A percentile compares a stretch with the other conserved stretches of the same genome.
Evolutionary conservation across 2,888 invertebrate species (phyloP).

Genomic region (Limenitis camilla): DNA sequence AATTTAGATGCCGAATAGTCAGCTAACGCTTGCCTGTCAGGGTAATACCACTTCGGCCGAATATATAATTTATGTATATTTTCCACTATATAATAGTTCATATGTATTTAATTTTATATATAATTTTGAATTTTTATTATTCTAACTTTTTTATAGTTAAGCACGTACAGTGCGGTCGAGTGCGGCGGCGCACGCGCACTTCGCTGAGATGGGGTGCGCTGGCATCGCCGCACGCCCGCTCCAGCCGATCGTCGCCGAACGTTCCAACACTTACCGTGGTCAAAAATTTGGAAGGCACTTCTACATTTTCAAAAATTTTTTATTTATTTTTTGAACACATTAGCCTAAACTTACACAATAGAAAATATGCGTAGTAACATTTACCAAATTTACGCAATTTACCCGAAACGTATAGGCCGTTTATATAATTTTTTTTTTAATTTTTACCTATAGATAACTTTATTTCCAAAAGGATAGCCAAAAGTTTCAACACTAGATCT

Average conservation of each 20-base stretch:
- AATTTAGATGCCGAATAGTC: slow-evolving; percentile 70
- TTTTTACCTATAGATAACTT: slow-evolving; percentile 60
- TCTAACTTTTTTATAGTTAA: slow-evolving; percentile 67
- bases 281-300: slow-evolving; percentile 86
- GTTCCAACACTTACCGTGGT: slow-evolving; percentile 76
- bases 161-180: slow-evolving; percentile 51
- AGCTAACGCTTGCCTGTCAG: slow-evolving; percentile 80
- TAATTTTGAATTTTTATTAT: slow-evolving; percentile 74
- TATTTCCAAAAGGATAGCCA: slow-evolving; percentile 73
- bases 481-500: slow-evolving; percentile 68
- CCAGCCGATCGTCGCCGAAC: slow-evolving; percentile 63
- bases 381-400: slow-evolving; percentile 73
- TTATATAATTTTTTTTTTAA: slow-evolving; percentile 55
- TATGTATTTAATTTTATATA: slow-evolving; percentile 73
- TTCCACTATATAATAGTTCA: slow-evolving; percentile 73
- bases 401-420: slow-evolving; percentile 70
- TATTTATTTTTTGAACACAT: slow-evolving; percentile 82
- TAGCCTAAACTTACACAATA: slow-evolving; percentile 79
- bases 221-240: slow-evolving; percentile 38
- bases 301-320: slow-evolving; percentile 78
- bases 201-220: slow-evolving; percentile 28
- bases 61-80: slow-evolving; percentile 72
- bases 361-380: slow-evolving; percentile 75
- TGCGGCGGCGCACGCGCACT: slow-evolving; percentile 25
- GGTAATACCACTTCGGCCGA: slow-evolving; percentile 80